These are phyloP conservation scores for Elegia similella DNA, from an alignment of 2,888 invertebrate genomes.

Conservation along the genomic window DNA sequence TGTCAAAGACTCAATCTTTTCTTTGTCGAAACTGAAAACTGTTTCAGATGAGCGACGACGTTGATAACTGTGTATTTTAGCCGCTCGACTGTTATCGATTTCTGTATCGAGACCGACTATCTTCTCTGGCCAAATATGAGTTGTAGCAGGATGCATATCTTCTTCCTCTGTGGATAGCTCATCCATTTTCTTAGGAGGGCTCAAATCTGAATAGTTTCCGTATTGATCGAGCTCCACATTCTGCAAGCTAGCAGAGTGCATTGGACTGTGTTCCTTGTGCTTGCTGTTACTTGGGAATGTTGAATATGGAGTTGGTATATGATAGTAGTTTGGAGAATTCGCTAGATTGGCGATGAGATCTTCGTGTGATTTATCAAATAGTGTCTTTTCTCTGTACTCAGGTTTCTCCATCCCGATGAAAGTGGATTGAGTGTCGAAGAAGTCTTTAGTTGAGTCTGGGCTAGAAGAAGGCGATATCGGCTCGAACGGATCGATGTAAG, in stretches of 20 bases:
- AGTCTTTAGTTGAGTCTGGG: slow-evolving; percentile 85
- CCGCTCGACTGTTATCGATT: slow-evolving; percentile 66
- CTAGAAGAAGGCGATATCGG: slow-evolving; percentile 84
- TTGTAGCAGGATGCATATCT: slow-evolving; percentile 70
- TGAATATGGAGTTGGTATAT: slow-evolving; percentile 83
- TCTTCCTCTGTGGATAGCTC: slow-evolving; percentile 78
- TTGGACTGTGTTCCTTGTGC: slow-evolving; percentile 81
- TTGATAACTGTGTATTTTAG: slow-evolving; percentile 77
- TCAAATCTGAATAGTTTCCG: slow-evolving; percentile 58
- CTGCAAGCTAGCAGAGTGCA: slow-evolving; percentile 86
- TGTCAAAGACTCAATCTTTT: slow-evolving; percentile 87
- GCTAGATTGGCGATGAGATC: slow-evolving; percentile 80
- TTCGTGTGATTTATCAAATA: slow-evolving; percentile 81
- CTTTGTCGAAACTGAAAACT: slow-evolving; percentile 89
- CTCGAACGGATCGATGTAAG: slow-evolving; percentile 69
- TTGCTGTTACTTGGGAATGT: slow-evolving; percentile 83
- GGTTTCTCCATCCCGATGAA: slow-evolving; percentile 71
- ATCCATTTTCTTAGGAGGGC: slow-evolving; percentile 63
- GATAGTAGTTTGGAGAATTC: slow-evolving; percentile 74
- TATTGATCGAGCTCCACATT: slow-evolving; percentile 86
- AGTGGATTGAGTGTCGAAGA: slow-evolving; percentile 78
- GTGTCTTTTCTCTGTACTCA: slow-evolving; percentile 75
- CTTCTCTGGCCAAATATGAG: slow-evolving; percentile 81
- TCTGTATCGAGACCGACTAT: slow-evolving; percentile 78
- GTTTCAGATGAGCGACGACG: slow-evolving; percentile 87